These are phyloP conservation scores for Nesospiza acunhae DNA, from an alignment of 2,113 vertebrate genomes.

Conservation along the genomic window DNA sequence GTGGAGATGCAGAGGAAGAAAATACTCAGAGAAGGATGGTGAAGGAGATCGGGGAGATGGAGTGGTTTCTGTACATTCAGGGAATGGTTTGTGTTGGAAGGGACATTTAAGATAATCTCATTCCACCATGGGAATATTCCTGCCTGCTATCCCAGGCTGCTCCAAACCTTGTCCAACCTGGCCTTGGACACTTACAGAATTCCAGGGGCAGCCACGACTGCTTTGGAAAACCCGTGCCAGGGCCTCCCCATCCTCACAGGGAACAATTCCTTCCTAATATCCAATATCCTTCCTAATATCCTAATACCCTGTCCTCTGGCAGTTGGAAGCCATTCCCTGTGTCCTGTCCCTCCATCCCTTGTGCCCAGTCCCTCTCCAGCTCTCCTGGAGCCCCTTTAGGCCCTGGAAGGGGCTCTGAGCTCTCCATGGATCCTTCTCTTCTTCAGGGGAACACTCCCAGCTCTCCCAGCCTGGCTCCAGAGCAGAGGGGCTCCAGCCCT, in stretches of 20 bases:
- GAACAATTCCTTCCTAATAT: fast-evolving
- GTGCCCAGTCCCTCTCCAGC: not conserved
- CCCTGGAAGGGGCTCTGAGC: fast-evolving
- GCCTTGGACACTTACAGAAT: not conserved
- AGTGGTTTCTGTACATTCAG: not conserved
- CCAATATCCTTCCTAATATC: no score
- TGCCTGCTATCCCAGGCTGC: fast-evolving
- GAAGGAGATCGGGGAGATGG: not conserved
- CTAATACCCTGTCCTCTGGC: not conserved
- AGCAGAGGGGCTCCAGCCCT: not conserved
- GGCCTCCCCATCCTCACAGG: fast-evolving
- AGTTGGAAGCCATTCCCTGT: fast-evolving
- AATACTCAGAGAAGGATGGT: not conserved
- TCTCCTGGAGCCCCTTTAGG: not conserved
- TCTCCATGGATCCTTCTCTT: not conserved
- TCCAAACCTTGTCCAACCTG: fast-evolving
- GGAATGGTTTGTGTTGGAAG: not conserved
- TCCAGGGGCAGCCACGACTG: not conserved
- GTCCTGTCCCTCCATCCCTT: not conserved
- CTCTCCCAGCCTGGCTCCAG: not conserved
- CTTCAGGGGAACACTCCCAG: not conserved
- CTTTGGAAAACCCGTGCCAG: fast-evolving
- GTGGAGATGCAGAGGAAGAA: not conserved
- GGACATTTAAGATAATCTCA: fast-evolving
- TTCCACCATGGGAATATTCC: not conserved